Percentiles rank a stretch among this genome's conserved stretches.
These are phyloP conservation scores for Acanthochromis polyacanthus DNA, from an alignment of 2,113 vertebrate genomes.

Conservation along the genomic window DNA sequence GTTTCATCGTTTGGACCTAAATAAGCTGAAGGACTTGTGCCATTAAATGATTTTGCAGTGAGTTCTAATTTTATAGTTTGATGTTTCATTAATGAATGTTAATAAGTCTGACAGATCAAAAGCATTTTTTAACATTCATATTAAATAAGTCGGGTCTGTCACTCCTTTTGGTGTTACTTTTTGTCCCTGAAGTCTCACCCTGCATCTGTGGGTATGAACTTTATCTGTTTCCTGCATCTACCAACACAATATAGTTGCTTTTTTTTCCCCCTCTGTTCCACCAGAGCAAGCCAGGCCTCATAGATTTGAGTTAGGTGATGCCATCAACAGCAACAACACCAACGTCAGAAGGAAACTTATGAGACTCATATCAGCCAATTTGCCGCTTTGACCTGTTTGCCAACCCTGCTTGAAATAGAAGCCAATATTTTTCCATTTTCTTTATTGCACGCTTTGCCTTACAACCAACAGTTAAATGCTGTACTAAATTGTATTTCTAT, in stretches of 20 bases:
- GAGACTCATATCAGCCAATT: slow-evolving; percentile 24
- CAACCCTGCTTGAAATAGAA: slow-evolving; percentile 1
- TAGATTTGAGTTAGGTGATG: background rate
- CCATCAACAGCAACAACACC: background rate
- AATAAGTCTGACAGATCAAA: too few species aligned
- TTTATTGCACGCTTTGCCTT: slow-evolving; percentile 1
- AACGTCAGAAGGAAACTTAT: slow-evolving; percentile 1
- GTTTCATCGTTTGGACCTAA: too few species aligned
- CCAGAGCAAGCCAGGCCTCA: background rate
- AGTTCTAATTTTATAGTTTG: too few species aligned
- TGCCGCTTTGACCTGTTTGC: slow-evolving; percentile 8
- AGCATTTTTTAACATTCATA: too few species aligned
- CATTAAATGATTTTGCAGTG: too few species aligned
- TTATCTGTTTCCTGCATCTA: background rate
- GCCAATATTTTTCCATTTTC: slow-evolving; percentile 13
- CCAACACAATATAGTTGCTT: background rate
- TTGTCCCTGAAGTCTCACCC: background rate
- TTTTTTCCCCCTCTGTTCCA: background rate
- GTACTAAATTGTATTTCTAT: slow-evolving; percentile 16
- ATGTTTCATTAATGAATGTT: too few species aligned
- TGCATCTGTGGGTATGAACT: background rate
- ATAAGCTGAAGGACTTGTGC: too few species aligned
- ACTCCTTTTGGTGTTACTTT: background rate
- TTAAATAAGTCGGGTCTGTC: background rate
- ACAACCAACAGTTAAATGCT: background rate